A percentile compares a stretch with the other conserved stretches of the same genome.
Evolutionary conservation across 2,113 vertebrate species (phyloP).

Genomic region (Zootoca vivipara): DNA sequence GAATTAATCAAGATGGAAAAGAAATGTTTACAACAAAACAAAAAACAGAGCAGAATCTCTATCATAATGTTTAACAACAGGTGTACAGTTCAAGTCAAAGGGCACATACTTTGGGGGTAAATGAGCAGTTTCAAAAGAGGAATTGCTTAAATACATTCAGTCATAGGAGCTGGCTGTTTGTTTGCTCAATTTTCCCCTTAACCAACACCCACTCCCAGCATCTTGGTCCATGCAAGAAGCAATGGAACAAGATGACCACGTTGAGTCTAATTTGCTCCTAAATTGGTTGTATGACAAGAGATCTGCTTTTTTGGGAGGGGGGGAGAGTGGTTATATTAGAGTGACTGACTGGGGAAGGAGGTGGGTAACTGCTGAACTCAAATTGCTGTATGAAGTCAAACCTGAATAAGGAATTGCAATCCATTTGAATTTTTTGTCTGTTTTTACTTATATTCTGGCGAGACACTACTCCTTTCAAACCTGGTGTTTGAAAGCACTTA

Average conservation of each 20-base stretch:
- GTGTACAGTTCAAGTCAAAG: neutral
- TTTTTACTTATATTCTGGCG: neutral
- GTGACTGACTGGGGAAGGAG: neutral
- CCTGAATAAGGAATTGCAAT: neutral
- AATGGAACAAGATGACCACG: no score
- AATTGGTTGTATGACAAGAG: neutral
- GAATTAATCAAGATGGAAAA: no score
- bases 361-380: neutral
- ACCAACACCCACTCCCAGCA: neutral
- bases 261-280: neutral
- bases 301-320: neutral
- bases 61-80: no score
- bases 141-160: neutral
- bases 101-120: neutral
- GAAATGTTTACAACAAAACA: no score
- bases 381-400: neutral
- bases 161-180: neutral
- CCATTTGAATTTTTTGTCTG: neutral
- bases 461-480: neutral
- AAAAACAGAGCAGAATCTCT: no score
- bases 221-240: neutral
- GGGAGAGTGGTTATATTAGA: neutral
- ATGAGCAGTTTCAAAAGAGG: neutral
- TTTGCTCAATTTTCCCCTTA: no score
- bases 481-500: neutral